Base-by-base conservation (phyloP, 2,113 vertebrate species). In the Bos indicus region DNA sequence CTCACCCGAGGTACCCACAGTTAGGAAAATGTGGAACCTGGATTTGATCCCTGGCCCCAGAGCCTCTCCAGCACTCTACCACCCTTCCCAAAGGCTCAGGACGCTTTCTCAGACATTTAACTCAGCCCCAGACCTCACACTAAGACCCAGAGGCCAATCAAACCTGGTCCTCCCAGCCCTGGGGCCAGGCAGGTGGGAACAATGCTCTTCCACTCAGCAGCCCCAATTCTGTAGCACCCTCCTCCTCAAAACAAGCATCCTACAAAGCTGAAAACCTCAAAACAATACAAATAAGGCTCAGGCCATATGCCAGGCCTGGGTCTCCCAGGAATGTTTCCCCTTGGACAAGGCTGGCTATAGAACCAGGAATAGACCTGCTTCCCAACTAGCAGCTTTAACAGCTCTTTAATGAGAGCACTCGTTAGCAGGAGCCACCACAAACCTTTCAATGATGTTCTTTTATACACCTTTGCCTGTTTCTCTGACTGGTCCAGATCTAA, bases 181-280 rank as follows among this genome's bases (percentile, higher is more conserved):
- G 43, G 48, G 57, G 15, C 16, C 48, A 81, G 57, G n/a, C 28
- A 90, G 57, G 25, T 56, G 23, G 59, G 28, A 93, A 12, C 28
- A 71, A 56, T 4, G 0, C 60, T 11, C 36, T 94, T 28, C 59
- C 19, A 54, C 43, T 48, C 74, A 17, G 40, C 51, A 90, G n/a
- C 36, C 46, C 51, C 36, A 36, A 82, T 59, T 40, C 56, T 71
- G 21, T 28, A 81, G n/a, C 19, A 81, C 4, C 33, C 25, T 88
- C n/a, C 64, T n/a, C 8, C 80, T 85, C 90, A 54, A 54, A 51
- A 64, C 21, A 59, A 94, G 52, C 43, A 60, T 40, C 30, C 59
- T 46, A 83, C 25, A 11, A 91, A 88, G 23, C 48, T 48, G 88
- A 77, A 82, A 94, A 64, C 52, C 56, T 54, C 82, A 82, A 97